Conservation (phyloP, 92 coral and sea anemone species). For the Diadumene lineata region DNA sequence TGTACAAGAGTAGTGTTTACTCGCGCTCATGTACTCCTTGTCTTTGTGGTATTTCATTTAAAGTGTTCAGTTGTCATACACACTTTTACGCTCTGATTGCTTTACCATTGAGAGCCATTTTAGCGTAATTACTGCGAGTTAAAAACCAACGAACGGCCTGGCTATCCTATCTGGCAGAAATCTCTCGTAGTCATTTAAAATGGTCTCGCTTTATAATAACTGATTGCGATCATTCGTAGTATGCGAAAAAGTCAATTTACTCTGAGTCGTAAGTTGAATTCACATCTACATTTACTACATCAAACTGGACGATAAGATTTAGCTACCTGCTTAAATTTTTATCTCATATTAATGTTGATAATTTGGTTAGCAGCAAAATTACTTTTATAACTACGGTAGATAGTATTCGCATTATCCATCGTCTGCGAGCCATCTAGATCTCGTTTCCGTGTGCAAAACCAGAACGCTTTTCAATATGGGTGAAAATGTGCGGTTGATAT, state of each 20-base stretch:
- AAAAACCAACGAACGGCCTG: conserved; percentile 7
- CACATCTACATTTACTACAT: neutral
- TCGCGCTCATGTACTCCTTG: conserved; percentile 24
- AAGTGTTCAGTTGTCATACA: conserved; percentile 19
- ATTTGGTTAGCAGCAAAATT: conserved; percentile 1
- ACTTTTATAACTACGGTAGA: neutral
- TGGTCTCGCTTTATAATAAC: neutral
- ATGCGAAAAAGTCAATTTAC: conserved; percentile 23
- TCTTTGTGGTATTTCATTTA: conserved; percentile 26
- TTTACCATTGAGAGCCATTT: conserved; percentile 31
- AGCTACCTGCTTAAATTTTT: neutral
- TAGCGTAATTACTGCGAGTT: conserved; percentile 17
- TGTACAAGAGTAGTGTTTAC: conserved; percentile 27
- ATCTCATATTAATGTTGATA: neutral
- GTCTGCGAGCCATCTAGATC: too few species aligned
- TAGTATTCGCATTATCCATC: neutral
- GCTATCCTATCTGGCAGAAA: conserved; percentile 11
- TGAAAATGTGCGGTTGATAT: neutral
- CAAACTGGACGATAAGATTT: neutral
- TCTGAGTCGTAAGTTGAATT: neutral
- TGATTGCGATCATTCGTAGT: neutral
- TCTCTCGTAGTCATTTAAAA: conserved; percentile 9
- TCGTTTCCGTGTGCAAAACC: too few species aligned
- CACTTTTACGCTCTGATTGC: conserved; percentile 40
- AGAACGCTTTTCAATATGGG: too few species aligned